phyloP scores from a whole-genome alignment of 1,140 invertebrate species.

The Brachionus rubens region DNA sequence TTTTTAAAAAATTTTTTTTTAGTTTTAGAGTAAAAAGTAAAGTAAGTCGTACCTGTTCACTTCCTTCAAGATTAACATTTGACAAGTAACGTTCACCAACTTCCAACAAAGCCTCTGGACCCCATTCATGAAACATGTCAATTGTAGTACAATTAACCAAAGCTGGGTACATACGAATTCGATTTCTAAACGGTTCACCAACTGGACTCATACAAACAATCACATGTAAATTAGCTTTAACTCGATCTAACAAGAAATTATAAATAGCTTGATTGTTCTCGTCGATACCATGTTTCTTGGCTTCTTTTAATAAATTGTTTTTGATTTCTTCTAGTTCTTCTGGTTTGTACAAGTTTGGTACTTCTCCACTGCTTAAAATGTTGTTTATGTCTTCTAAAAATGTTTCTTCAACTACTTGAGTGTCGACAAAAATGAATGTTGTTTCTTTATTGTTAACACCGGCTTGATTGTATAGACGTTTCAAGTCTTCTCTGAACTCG shows the following conservation, averaged over 20 bases:
- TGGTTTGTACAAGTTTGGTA: constrained; percentile 60
- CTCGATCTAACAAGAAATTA: constrained; percentile 72
- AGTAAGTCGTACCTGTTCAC: constrained; percentile 32
- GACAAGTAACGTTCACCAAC: constrained; percentile 64
- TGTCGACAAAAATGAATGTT: constrained; percentile 77
- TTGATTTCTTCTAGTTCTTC: constrained; percentile 66
- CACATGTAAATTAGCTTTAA: constrained; percentile 73
- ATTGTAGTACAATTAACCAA: constrained; percentile 80
- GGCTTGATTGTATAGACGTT: constrained; percentile 69
- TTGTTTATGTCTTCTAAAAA: constrained; percentile 62
- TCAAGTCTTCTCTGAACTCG: constrained; percentile 77
- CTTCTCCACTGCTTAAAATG: constrained; percentile 59
- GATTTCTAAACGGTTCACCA: constrained; percentile 70
- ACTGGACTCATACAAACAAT: constrained; percentile 80
- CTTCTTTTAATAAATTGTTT: constrained; percentile 66
- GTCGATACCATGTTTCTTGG: constrained; percentile 66
- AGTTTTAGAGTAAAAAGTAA: no score
- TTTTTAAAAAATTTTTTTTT: neutral
- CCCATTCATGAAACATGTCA: constrained; percentile 84
- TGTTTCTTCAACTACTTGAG: constrained; percentile 62
- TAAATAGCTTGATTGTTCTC: constrained; percentile 56
- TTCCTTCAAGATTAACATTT: constrained; percentile 48
- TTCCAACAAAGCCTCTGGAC: constrained; percentile 76
- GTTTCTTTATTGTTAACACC: constrained; percentile 73
- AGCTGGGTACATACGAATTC: constrained; percentile 77